Evolutionary conservation across 2,113 vertebrate genomes (phyloP).

Genomic region (Chaetodon trifascialis): DNA sequence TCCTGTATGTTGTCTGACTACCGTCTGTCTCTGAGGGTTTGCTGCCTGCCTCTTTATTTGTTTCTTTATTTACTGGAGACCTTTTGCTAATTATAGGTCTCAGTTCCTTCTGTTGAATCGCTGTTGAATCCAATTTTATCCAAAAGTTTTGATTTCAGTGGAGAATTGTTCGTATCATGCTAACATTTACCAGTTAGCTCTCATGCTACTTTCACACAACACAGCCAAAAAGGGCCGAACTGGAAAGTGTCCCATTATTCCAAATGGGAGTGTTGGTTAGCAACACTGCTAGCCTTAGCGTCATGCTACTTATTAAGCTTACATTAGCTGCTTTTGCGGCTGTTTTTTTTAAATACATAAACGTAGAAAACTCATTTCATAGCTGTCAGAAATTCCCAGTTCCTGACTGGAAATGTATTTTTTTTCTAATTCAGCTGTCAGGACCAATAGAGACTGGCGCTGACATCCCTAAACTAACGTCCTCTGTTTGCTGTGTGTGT

Average conservation of each 20-base stretch:
- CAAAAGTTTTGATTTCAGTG: not conserved
- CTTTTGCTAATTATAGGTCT: constrained; percentile 17
- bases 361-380: too few species aligned
- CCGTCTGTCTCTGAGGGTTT: constrained; percentile 5
- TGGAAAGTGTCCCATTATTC: not conserved
- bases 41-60: not conserved
- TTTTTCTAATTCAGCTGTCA: not conserved
- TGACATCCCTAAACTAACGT: not conserved
- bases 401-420: too few species aligned
- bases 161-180: not conserved
- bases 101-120: not conserved
- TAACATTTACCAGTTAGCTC: not conserved
- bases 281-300: not conserved
- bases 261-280: not conserved
- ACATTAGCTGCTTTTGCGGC: not conserved
- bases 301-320: not conserved
- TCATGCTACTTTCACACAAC: not conserved
- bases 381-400: too few species aligned
- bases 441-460: not conserved
- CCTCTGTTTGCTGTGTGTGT: not conserved
- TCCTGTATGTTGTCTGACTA: not conserved
- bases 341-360: not conserved
- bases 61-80: constrained; percentile 15
- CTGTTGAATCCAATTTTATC: not conserved
- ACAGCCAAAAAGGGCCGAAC: not conserved